Conservation (phyloP, 2,113 vertebrate species). For the Dascyllus trimaculatus region DNA sequence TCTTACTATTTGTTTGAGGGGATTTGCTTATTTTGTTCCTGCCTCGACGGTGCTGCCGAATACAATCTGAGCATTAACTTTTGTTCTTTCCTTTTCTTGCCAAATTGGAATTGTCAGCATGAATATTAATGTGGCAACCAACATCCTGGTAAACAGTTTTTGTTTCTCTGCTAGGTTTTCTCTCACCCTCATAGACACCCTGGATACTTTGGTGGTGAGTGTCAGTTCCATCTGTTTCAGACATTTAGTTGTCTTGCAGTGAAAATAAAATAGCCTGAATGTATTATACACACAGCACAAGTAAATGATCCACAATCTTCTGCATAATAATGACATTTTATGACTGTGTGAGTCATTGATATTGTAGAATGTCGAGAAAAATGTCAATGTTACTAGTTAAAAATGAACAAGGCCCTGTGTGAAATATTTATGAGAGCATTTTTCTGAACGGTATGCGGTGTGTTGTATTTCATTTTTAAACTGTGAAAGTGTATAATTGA, state of each 20-base stretch:
- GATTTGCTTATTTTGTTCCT: background rate
- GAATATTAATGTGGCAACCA: background rate
- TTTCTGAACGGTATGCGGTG: no score
- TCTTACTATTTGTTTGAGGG: background rate
- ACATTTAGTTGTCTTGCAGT: background rate
- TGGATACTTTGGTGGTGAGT: constrained; percentile 98
- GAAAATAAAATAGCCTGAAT: background rate
- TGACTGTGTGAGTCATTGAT: background rate
- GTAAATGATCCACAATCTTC: background rate
- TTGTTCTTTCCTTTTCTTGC: background rate
- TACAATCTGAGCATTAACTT: background rate
- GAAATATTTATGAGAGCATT: background rate
- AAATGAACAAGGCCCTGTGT: no score
- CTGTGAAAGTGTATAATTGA: background rate
- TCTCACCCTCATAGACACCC: constrained; percentile 95
- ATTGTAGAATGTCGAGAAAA: no score
- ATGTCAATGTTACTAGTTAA: no score
- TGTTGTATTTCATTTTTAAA: constrained; percentile 7
- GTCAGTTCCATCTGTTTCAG: background rate
- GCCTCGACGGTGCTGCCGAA: background rate
- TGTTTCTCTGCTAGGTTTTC: constrained; percentile 89
- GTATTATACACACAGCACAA: background rate
- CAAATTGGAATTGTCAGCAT: background rate
- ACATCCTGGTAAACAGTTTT: constrained; percentile 3
- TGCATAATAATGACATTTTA: background rate